Conservation (phyloP, 2,797 vertebrate genomes). For the Loris lydekkerianus region DNA sequence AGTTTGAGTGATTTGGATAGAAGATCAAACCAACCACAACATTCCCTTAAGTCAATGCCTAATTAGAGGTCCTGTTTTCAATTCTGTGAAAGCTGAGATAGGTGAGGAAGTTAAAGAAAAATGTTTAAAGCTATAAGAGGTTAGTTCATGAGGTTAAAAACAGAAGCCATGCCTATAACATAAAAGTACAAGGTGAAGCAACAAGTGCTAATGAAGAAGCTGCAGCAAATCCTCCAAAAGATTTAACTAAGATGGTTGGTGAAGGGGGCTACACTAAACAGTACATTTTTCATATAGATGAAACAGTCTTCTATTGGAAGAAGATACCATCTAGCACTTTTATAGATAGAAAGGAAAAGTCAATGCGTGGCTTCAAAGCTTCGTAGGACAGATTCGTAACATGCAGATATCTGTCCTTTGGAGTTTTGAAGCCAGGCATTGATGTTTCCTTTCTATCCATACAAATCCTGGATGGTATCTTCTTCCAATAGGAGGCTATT, state of each 20-base stretch:
- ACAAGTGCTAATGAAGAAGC: neutral
- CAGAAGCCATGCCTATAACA: neutral
- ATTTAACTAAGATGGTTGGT: neutral
- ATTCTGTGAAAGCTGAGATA: neutral
- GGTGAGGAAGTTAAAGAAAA: neutral
- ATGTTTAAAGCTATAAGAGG: neutral
- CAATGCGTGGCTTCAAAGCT: neutral
- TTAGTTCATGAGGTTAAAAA: neutral
- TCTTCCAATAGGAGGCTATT: too few relatives aligned
- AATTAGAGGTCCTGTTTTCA: neutral
- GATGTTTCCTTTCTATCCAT: too few relatives aligned
- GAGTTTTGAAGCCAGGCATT: too few relatives aligned
- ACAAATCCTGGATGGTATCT: too few relatives aligned
- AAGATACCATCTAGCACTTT: neutral
- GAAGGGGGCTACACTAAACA: neutral
- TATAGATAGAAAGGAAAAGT: neutral
- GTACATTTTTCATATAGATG: neutral
- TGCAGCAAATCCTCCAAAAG: neutral
- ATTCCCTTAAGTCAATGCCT: neutral
- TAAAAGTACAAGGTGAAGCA: neutral
- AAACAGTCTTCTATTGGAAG: neutral
- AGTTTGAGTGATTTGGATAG: neutral
- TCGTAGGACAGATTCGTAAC: neutral
- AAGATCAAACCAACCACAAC: neutral
- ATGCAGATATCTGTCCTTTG: too few relatives aligned